A percentile compares a stretch with the other conserved stretches of the same genome.
Evolutionary conservation across 1,140 invertebrate species (phyloP).

Genomic region (Rhynchophorus ferrugineus): DNA sequence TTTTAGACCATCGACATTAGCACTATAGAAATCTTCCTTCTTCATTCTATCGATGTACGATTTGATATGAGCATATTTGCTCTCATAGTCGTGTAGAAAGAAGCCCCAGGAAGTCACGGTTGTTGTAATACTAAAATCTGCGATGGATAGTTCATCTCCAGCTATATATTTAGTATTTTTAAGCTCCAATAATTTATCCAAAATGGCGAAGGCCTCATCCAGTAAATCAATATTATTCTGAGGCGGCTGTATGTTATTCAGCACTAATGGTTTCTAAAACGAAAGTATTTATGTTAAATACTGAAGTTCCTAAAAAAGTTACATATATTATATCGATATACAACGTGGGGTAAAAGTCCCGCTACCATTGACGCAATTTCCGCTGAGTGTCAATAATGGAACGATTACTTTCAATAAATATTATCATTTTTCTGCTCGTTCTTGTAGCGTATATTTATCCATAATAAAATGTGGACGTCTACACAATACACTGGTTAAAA

Average conservation of each 20-base stretch:
- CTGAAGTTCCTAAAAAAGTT: not conserved
- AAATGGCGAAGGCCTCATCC: conserved; percentile 12
- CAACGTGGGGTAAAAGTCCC: no score
- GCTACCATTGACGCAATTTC: no score
- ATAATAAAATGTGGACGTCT: no score
- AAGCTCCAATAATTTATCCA: conserved; percentile 16
- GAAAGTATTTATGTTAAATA: not conserved
- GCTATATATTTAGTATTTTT: conserved; percentile 17
- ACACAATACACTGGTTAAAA: no score
- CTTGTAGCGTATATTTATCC: no score
- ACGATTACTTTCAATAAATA: no score
- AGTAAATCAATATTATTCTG: conserved; percentile 1
- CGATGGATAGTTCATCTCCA: conserved; percentile 21
- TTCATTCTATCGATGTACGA: conserved; percentile 11
- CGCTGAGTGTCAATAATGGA: no score
- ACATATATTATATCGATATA: not conserved
- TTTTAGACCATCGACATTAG: conserved; percentile 3
- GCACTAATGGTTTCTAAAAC: conserved; percentile 4
- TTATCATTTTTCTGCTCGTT: no score
- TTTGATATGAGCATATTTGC: conserved; percentile 9
- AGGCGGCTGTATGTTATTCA: not conserved
- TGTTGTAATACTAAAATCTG: conserved; percentile 22
- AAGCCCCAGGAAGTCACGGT: conserved; percentile 9
- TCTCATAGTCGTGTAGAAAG: conserved; percentile 9
- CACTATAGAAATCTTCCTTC: conserved; percentile 6